Conservation (phyloP, 2,888 invertebrate species). For the Eupithecia centaureata region DNA sequence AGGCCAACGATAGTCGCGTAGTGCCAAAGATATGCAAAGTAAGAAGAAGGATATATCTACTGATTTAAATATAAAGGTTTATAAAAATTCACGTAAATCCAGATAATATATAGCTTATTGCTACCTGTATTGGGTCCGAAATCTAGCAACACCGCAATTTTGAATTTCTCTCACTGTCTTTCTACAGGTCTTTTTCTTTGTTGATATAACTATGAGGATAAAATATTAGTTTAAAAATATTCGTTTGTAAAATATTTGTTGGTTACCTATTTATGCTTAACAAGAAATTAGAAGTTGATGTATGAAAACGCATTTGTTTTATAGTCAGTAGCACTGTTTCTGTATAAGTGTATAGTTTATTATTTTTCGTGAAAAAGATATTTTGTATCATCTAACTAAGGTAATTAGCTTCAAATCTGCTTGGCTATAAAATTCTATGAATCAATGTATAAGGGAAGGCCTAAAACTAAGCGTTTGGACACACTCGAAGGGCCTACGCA, state of each 20-base stretch:
- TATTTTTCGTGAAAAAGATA: slow-evolving; percentile 15
- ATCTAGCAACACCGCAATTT: slow-evolving; percentile 12
- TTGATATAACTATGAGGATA: background rate
- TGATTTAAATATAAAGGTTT: slow-evolving; percentile 21
- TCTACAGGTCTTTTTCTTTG: background rate
- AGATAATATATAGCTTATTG: slow-evolving; percentile 22
- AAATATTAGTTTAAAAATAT: slow-evolving; percentile 7
- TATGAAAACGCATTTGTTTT: background rate
- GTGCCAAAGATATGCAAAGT: slow-evolving; percentile 70
- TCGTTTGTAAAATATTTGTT: slow-evolving; percentile 1
- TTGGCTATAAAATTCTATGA: slow-evolving; percentile 38
- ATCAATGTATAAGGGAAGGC: slow-evolving; percentile 49
- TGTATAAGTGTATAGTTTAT: slow-evolving; percentile 20
- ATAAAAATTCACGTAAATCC: slow-evolving; percentile 18
- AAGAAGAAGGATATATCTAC: slow-evolving; percentile 38
- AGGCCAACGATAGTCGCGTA: slow-evolving; percentile 69
- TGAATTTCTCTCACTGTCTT: slow-evolving; percentile 18
- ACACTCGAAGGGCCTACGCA: slow-evolving; percentile 57
- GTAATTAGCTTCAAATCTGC: slow-evolving; percentile 38
- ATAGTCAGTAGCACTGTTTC: slow-evolving; percentile 16
- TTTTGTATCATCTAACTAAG: slow-evolving; percentile 29
- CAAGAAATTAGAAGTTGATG: background rate
- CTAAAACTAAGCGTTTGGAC: slow-evolving; percentile 54
- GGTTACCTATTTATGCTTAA: slow-evolving; percentile 1
- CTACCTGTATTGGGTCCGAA: slow-evolving; percentile 16